Percentiles rank a stretch among this genome's conserved stretches.
These are phyloP conservation scores for Melangyna quadrimaculata DNA, from an alignment of 2,888 invertebrate genomes.

Conservation along the genomic window DNA sequence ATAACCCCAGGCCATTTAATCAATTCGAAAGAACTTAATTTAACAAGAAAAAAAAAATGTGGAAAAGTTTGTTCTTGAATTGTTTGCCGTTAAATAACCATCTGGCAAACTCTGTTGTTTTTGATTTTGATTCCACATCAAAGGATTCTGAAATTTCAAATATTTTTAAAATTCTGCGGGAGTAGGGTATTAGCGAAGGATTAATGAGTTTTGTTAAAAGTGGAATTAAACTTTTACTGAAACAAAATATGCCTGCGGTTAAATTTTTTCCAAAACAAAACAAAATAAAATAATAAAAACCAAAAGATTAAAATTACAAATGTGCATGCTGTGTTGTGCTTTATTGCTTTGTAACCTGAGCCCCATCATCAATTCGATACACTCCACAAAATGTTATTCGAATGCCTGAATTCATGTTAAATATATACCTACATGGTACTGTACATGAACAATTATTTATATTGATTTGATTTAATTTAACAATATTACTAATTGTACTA, in stretches of 20 bases:
- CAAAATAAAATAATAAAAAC: not conserved
- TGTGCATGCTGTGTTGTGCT: not conserved
- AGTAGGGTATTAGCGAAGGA: no score
- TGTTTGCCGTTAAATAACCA: not conserved
- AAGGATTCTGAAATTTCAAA: not conserved
- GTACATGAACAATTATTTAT: slow-evolving; percentile 36
- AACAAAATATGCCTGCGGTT: not conserved
- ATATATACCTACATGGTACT: no score
- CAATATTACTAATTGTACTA: slow-evolving; percentile 66
- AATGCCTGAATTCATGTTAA: slow-evolving; percentile 24
- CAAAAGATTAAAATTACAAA: slow-evolving; percentile 5
- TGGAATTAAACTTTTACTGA: not conserved
- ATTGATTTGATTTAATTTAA: slow-evolving; percentile 66
- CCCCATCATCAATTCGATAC: not conserved
- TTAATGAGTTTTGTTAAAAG: not conserved
- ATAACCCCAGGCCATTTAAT: not conserved
- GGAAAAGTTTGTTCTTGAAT: not conserved
- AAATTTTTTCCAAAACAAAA: not conserved
- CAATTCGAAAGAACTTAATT: not conserved
- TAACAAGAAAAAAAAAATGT: not conserved
- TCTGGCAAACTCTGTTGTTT: not conserved
- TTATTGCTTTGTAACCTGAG: not conserved
- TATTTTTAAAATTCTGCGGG: not conserved
- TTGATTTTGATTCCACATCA: not conserved
- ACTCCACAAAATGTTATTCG: slow-evolving; percentile 41